Percentiles rank a stretch among this genome's conserved stretches.
Conservation (phyloP, 2,888 invertebrate genomes). For the Hemicrepidius hirtus region DNA sequence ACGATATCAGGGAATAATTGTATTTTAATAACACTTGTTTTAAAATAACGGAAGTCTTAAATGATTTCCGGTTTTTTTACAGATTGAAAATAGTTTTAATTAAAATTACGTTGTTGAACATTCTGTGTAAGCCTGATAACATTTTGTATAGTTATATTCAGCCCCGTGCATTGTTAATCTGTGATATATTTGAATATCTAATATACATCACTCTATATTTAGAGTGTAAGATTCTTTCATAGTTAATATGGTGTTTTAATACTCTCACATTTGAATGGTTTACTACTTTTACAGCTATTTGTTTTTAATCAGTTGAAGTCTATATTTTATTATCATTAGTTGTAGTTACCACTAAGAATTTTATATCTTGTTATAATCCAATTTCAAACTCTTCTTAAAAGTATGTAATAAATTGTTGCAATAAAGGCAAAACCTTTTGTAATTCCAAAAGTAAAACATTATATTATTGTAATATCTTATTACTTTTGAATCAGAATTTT, state of each 20-base stretch:
- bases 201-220: conserved; percentile 20
- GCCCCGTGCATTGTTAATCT: conserved; percentile 58
- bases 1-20: conserved; percentile 46
- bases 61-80: conserved; percentile 25
- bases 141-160: conserved; percentile 41
- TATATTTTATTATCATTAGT: conserved; percentile 51
- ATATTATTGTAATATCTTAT: too few species aligned
- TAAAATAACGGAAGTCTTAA: conserved; percentile 18
- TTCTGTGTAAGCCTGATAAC: conserved; percentile 16
- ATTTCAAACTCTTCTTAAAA: conserved; percentile 6
- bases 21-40: conserved; percentile 29
- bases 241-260: conserved; percentile 41
- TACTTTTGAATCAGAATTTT: too few species aligned
- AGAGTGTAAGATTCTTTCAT: conserved; percentile 33
- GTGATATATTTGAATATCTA: conserved; percentile 63
- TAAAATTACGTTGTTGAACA: conserved; percentile 22
- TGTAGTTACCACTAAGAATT: conserved; percentile 57
- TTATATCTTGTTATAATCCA: conserved; percentile 31
- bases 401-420: conserved; percentile 17
- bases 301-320: conserved; percentile 30
- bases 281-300: conserved; percentile 30
- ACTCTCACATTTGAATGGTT: conserved; percentile 39
- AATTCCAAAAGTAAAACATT: too few species aligned
- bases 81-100: conserved; percentile 33
- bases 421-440: conserved; percentile 27